A percentile compares a stretch with the other conserved stretches of the same genome.
Conservation (phyloP, 2,888 invertebrate species). For the Diarsia mendica region DNA sequence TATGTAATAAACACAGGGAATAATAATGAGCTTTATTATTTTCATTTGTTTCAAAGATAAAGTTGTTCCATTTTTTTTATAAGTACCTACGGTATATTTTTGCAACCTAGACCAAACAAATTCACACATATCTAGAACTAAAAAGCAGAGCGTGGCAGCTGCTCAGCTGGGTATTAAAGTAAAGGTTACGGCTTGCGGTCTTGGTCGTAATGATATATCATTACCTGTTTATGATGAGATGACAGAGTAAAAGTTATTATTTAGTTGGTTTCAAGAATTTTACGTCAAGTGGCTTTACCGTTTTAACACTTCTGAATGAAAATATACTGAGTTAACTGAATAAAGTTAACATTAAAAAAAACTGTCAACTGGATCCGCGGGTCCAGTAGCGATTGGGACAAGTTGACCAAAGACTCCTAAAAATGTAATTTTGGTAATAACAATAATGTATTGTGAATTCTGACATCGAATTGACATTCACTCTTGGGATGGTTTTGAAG, state of each 20-base stretch:
- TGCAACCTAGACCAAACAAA: background rate
- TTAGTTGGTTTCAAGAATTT: slow-evolving; percentile 67
- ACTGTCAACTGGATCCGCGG: no score
- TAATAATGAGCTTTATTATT: background rate
- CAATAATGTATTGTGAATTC: background rate
- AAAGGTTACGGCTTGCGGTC: slow-evolving; percentile 25
- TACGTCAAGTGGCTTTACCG: background rate
- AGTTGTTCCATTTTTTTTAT: background rate
- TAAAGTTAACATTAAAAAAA: no score
- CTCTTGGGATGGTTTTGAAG: background rate
- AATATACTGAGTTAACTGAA: background rate
- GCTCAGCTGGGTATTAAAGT: slow-evolving; percentile 1
- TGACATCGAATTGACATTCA: background rate
- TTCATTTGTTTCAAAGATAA: background rate
- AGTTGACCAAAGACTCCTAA: no score
- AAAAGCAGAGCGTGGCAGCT: slow-evolving; percentile 46
- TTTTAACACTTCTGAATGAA: background rate
- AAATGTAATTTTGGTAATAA: background rate
- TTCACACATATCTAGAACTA: slow-evolving; percentile 9
- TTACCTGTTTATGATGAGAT: slow-evolving; percentile 7
- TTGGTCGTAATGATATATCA: slow-evolving; percentile 22
- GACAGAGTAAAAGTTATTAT: background rate
- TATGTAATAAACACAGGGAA: background rate
- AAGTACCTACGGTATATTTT: no score
- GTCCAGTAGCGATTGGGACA: no score